Base-by-base conservation (phyloP, 64 coral and sea anemone genomes). In the Montipora cactus region DNA sequence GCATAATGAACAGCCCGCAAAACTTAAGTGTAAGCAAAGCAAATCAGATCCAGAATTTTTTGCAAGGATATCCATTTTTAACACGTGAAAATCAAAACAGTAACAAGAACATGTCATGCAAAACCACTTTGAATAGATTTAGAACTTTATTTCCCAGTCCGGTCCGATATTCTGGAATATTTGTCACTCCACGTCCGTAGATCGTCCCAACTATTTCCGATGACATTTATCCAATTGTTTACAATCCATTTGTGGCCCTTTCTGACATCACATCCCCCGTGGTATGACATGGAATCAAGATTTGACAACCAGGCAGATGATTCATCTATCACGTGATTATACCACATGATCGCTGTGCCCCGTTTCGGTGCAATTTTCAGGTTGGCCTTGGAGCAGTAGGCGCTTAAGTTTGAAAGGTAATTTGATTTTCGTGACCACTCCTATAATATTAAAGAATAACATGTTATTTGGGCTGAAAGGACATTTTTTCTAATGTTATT, bases 141-240 rank as follows among this genome's bases (percentile, higher is more conserved):
- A 0, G 1, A 8, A 11, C 11, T 6, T 11, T 57, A 57, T 8
- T 57, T 57, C 11, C 53, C 53, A 57, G 7, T 11, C 53, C 20
- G 68, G 5, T 71, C 68, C 20, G 8, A 21, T 72, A 70, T 21
- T 50, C 23, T 51, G 3, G 18, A 72, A 86, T 86, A 28, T 55
- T 82, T 77, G n/a, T 95, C 90, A 28, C 51, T 88, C 96, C 96
- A 98, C 11, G 96, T 94, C 13, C 93, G 80, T 28, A 98, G 49
- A 86, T 98, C 75, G 8, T 77, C 89, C 77, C 90, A 98, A 62
- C 91, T 80, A 45, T 88, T 67, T 49, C 92, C 96, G 62, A 98
- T 95, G 62, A 98, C 64, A 69, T 98, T 91, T 89, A 98, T 98
- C 96, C 96, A 98, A 75, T 92, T 95, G 58, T 98, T 98, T 45